Base-by-base conservation (phyloP, 2,797 vertebrate genomes). In the Sciaenops ocellatus region DNA sequence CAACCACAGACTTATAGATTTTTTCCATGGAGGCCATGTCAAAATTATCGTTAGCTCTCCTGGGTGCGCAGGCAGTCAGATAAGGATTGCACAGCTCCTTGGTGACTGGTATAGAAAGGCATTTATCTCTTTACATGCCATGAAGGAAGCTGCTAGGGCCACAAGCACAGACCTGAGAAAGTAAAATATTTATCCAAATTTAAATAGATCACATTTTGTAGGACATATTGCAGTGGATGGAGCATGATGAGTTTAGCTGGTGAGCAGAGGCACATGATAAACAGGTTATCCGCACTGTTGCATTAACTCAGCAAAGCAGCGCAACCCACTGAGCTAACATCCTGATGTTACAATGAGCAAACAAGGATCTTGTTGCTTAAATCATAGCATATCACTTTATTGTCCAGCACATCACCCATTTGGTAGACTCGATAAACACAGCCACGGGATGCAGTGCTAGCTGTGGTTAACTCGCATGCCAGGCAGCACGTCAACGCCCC, bases 321-420 rank as follows among this genome's bases (percentile, higher is more conserved):
- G 67, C 64, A 68, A n/a, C 54, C 46, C 65, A 38, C 75, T 56
- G 69, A 71, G 34, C 17, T 42, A 82, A 85, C 80, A 81, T 77
- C 83, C 85, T 84, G 76, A 75, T 73, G 47, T 28, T 16, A 34
- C 60, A 18, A 3, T 1, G 13, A 61, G 77, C 75, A 86, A 87
- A 87, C 80, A 83, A 73, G 73, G 84, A 77, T 76, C 38, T 56
- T 3, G 1, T 20, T 16, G 42, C 34, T 68, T 20, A 59, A 5
- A 54, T 73, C 3, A 24, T 0, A 24, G 0, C 15, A 26, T 47
- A 68, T 69, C 56, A 17, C 22, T 81, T 87, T 72, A 81, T 69
- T 50, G 47, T 28, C 11, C 16, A 18, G 48, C 10, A 44, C 28
- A 71, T 41, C 22, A 30, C n/a, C 18, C 1, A 0, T 44, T 0